Evolutionary conservation across 2,888 invertebrate species (phyloP).

Genomic region (Dichetophora obliterata): DNA sequence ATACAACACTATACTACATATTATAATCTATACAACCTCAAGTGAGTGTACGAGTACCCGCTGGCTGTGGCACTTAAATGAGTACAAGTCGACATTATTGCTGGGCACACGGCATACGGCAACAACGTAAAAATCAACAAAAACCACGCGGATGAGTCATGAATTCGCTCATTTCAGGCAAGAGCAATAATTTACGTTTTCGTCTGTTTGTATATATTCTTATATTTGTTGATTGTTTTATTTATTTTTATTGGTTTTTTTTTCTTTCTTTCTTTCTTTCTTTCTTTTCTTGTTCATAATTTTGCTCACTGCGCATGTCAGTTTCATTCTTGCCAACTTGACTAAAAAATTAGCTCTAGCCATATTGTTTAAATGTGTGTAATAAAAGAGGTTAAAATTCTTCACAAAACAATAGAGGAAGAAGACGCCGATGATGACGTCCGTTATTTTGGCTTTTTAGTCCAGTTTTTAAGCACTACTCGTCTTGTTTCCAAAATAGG

Average conservation of each 20-base stretch:
- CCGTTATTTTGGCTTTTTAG: too few species aligned
- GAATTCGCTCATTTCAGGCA: constrained; percentile 28
- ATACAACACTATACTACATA: too few species aligned
- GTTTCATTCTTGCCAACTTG: constrained; percentile 57
- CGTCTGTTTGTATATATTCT: constrained; percentile 31
- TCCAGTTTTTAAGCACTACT: not conserved
- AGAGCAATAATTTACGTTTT: constrained; percentile 28
- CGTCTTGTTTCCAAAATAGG: not conserved
- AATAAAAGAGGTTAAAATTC: not conserved
- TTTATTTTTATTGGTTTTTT: constrained; percentile 28
- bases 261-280: constrained; percentile 20
- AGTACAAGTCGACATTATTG: too few species aligned
- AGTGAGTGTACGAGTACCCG: not conserved
- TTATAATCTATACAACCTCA: not conserved
- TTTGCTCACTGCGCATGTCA: constrained; percentile 46
- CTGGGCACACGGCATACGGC: constrained; percentile 9
- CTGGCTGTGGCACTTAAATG: too few species aligned
- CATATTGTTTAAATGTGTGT: not conserved
- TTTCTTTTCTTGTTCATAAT: constrained; percentile 4
- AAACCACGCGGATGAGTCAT: constrained; percentile 44
- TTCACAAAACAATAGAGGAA: not conserved
- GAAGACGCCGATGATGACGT: not conserved
- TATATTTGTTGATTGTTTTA: constrained; percentile 32
- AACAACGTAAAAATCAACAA: constrained; percentile 35
- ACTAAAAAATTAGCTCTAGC: not conserved